Evolutionary conservation across 2,797 vertebrate genomes (phyloP).

Genomic region (Sparidentex hasta): DNA sequence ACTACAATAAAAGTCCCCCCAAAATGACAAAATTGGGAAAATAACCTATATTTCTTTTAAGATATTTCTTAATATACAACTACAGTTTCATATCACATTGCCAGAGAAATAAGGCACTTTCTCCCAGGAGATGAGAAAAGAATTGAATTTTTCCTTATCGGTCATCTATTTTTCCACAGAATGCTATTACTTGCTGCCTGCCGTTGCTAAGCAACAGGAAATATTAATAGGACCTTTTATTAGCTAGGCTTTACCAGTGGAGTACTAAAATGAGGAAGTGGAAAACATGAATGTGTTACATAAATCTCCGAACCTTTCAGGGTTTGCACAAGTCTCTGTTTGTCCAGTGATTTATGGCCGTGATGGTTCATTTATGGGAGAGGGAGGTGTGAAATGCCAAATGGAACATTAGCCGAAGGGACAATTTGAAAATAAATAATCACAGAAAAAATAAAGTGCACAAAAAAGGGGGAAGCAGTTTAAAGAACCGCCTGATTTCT

Average conservation of each 20-base stretch:
- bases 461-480: slow-evolving; percentile 86
- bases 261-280: slow-evolving; percentile 99
- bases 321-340: slow-evolving; percentile 98
- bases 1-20: slow-evolving; percentile 72
- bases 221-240: slow-evolving; percentile 99
- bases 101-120: slow-evolving; percentile 98
- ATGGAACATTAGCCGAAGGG: slow-evolving; percentile 98
- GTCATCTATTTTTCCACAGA: slow-evolving; percentile 99
- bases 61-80: slow-evolving; percentile 90
- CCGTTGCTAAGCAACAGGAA: slow-evolving; percentile 99
- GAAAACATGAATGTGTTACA: slow-evolving; percentile 99
- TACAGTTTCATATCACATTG: slow-evolving; percentile 98
- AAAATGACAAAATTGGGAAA: slow-evolving; percentile 85
- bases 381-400: slow-evolving; percentile 97
- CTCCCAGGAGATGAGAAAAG: slow-evolving; percentile 99
- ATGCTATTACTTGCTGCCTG: slow-evolving; percentile 99
- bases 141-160: slow-evolving; percentile 99
- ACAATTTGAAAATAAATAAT: slow-evolving; percentile 99
- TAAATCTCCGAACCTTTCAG: slow-evolving; percentile 99
- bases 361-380: slow-evolving; percentile 99
- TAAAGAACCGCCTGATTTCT: slow-evolving; percentile 80
- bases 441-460: slow-evolving; percentile 89
- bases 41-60: slow-evolving; percentile 88
- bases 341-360: slow-evolving; percentile 99
- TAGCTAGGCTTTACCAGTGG: slow-evolving; percentile 99